Conservation (phyloP, 2,888 invertebrate species). For the Ptychoptera albimana region DNA sequence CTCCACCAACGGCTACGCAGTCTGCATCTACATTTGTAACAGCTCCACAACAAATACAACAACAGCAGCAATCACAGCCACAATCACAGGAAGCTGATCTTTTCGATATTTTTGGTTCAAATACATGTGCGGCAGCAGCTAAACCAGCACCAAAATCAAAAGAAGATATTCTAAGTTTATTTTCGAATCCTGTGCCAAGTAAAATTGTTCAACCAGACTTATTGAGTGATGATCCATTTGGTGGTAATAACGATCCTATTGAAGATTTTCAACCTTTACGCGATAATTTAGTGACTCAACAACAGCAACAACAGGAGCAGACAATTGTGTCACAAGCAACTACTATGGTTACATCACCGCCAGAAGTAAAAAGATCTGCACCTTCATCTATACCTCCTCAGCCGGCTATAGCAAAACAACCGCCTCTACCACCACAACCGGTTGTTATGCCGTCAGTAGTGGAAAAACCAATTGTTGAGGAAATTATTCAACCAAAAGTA, state of each 20-base stretch:
- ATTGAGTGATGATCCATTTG: slow-evolving; percentile 37
- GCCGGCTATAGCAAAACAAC: slow-evolving; percentile 7
- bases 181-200: slow-evolving; percentile 22
- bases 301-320: neutral
- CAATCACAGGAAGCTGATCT: slow-evolving; percentile 33
- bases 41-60: slow-evolving; percentile 10
- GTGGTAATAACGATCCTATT: slow-evolving; percentile 13
- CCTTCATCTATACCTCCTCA: neutral
- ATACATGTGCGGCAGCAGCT: slow-evolving; percentile 33
- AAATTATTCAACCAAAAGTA: slow-evolving; percentile 1
- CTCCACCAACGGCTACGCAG: slow-evolving; percentile 23
- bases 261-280: slow-evolving; percentile 7
- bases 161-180: slow-evolving; percentile 43
- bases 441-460: slow-evolving; percentile 12
- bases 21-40: slow-evolving; percentile 17
- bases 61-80: slow-evolving; percentile 15
- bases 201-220: slow-evolving; percentile 34
- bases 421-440: slow-evolving; percentile 16
- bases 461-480: slow-evolving; percentile 5
- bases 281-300: slow-evolving; percentile 2
- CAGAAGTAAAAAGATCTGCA: slow-evolving; percentile 1
- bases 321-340: slow-evolving; percentile 7
- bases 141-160: slow-evolving; percentile 36
- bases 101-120: slow-evolving; percentile 34
- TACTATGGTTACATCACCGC: neutral